Evolutionary conservation across 2,888 invertebrate species (phyloP).

Genomic region (Monoplex corrugatus): DNA sequence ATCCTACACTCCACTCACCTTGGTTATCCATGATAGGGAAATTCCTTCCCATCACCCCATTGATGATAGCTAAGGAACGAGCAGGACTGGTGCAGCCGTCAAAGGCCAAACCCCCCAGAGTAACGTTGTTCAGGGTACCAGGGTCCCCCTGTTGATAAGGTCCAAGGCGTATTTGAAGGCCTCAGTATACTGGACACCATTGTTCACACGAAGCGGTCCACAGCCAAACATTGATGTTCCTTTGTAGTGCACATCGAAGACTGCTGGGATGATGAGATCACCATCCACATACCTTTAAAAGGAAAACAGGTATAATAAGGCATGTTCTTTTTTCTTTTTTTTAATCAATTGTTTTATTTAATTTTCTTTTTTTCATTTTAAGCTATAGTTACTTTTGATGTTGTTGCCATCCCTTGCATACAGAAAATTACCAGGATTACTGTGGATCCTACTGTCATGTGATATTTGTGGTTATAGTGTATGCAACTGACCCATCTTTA

Average conservation of each 20-base stretch:
- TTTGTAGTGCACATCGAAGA: conserved; percentile 74
- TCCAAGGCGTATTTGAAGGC: conserved; percentile 75
- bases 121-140: conserved; percentile 64
- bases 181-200: conserved; percentile 76
- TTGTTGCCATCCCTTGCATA: too few relatives aligned
- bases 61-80: conserved; percentile 69
- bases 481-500: too few relatives aligned
- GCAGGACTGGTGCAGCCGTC: conserved; percentile 74
- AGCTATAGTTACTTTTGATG: too few relatives aligned
- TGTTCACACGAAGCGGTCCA: conserved; percentile 62
- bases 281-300: conserved; percentile 65
- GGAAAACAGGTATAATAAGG: background rate
- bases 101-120: conserved; percentile 74
- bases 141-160: conserved; percentile 64
- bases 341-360: too few relatives aligned
- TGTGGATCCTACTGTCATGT: too few relatives aligned
- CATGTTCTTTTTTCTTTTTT: too few relatives aligned
- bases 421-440: too few relatives aligned
- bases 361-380: too few relatives aligned
- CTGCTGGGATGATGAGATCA: conserved; percentile 73
- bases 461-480: too few relatives aligned
- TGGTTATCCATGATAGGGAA: conserved; percentile 37
- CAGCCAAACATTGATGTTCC: conserved; percentile 72
- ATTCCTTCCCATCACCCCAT: conserved; percentile 60
- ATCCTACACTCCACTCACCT: conserved; percentile 12